Base-by-base conservation (phyloP, 2,888 invertebrate genomes). In the Troglohyphantes excavatus region DNA sequence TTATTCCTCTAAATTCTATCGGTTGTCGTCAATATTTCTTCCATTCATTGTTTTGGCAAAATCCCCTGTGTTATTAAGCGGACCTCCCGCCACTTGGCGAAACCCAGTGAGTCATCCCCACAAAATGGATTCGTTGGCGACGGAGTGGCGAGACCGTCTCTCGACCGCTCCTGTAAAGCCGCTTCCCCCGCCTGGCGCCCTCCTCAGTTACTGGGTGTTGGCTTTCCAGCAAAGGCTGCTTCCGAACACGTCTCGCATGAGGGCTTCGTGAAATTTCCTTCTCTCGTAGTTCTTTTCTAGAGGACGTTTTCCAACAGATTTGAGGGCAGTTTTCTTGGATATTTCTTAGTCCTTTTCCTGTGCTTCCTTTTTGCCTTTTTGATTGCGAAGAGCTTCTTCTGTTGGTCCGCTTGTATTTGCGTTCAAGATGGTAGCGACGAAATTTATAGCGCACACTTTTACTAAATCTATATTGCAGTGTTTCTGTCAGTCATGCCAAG, bases 121-220 rank as follows among this genome's bases (percentile, higher is more conserved):
- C 53, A 82, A 73, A 63, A 61, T 73, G 61, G 82, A 21, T 73
- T 81, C 5, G 17, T 88, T 89, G 88, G 88, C 88, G 88, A 89
- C 88, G 27, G 63, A 23, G 70, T 84, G 89, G 83, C 89, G 83
- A 78, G 87, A 46, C 87, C 46, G 87, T 67, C 81, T 75, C 23
- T 43, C 43, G 70, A 19, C 75, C 27, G n/a, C 33, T 53, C 61
- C 76, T 73, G 87, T 72, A 78, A 59, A 75, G 46, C 67, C 46
- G 46, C 63, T 61, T 67, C 13, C 43, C 19, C 46, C 73, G 19
- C 27, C 29, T 73, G 26, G 33, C 83, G 19, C 72, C 61, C 61
- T 72, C 65, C 87, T 29, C 76, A 84, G 78, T 90, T 39, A 78
- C 89, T 90, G 89, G 89, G 89, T 90, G 89, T 90, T 90, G 89